Percentiles rank a stretch among this genome's conserved stretches.
Conservation (phyloP, 2,113 vertebrate genomes). For the Lycaon pictus region DNA sequence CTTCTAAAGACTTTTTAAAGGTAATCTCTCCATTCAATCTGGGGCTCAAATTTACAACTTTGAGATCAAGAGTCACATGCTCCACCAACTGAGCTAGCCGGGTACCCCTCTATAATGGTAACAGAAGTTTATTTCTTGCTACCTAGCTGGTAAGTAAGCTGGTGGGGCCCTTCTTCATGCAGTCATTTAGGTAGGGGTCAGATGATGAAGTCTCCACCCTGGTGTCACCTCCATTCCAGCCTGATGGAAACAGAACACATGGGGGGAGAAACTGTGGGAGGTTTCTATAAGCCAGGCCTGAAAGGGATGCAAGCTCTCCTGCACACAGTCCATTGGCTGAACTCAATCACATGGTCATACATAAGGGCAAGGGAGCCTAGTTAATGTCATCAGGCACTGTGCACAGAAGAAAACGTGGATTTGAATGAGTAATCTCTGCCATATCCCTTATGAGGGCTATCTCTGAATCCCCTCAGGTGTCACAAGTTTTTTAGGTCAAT, state of each 20-base stretch:
- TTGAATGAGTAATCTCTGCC: not conserved
- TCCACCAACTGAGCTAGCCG: not conserved
- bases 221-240: not conserved
- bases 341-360: not conserved
- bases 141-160: not conserved
- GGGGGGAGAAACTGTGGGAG: not conserved
- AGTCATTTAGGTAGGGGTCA: not conserved
- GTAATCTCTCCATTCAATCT: not conserved
- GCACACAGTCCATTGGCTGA: not conserved
- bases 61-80: not conserved
- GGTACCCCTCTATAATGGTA: not conserved
- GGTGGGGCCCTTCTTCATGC: not conserved
- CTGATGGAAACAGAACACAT: not conserved
- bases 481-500: slow-evolving; percentile 31
- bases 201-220: not conserved
- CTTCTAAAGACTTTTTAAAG: not conserved
- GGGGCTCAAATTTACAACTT: not conserved
- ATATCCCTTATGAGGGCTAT: not conserved
- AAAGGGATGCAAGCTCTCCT: not conserved
- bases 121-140: not conserved
- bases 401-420: not conserved
- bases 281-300: not conserved
- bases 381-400: not conserved
- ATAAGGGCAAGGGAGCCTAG: not conserved
- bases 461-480: not conserved